A percentile compares a stretch with the other conserved stretches of the same genome.
Evolutionary conservation across 1,140 invertebrate species (phyloP).

Genomic region (Papilio helenus): DNA sequence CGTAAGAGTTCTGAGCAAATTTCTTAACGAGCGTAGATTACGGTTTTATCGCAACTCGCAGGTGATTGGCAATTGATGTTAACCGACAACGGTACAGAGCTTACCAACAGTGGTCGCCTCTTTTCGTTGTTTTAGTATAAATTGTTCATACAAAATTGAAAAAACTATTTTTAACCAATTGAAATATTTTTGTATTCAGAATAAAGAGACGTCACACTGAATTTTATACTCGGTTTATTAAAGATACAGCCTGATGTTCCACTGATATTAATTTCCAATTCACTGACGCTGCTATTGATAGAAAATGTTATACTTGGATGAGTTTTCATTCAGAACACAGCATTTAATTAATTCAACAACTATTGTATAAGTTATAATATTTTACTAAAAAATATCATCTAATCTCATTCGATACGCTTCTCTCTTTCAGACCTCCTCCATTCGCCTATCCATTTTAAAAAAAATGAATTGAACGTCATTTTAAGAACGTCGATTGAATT

Average conservation of each 20-base stretch:
- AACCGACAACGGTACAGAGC: slow-evolving; percentile 6
- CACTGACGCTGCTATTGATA: background rate
- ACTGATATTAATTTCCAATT: background rate
- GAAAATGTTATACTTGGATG: background rate
- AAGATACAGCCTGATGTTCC: background rate
- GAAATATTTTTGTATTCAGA: too few species aligned
- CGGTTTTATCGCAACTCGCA: slow-evolving; percentile 5
- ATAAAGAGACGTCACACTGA: background rate
- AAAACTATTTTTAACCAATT: too few species aligned
- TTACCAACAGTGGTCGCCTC: too few species aligned
- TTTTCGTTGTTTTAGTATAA: too few species aligned
- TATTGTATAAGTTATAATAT: too few species aligned
- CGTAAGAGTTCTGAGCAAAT: background rate
- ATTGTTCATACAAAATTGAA: too few species aligned
- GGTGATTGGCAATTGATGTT: slow-evolving; percentile 25
- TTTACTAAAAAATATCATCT: too few species aligned
- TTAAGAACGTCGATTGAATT: background rate
- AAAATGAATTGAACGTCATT: background rate
- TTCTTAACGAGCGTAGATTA: slow-evolving; percentile 29
- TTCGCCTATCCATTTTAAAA: too few species aligned
- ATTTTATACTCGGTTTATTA: background rate
- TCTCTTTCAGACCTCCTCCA: background rate
- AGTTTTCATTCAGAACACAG: background rate
- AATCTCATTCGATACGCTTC: background rate
- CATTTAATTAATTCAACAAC: too few species aligned